A percentile compares a stretch with the other conserved stretches of the same genome.
These are phyloP conservation scores for Xenus cinereus DNA, from an alignment of 2,113 vertebrate species.

Conservation along the genomic window DNA sequence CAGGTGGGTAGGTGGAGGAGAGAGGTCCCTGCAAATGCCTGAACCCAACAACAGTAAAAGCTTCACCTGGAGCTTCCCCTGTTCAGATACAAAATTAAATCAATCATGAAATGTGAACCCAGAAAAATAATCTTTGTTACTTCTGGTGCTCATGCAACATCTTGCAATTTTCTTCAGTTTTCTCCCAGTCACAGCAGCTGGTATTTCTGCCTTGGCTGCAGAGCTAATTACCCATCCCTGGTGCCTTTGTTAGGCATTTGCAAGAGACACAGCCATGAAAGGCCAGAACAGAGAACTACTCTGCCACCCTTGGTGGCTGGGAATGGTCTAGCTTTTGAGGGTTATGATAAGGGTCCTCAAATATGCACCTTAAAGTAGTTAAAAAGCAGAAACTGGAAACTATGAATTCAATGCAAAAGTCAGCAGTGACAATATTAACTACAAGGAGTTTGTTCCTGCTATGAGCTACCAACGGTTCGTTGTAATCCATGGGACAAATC, in stretches of 20 bases:
- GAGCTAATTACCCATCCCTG: neutral
- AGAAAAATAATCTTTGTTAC: neutral
- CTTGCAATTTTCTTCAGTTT: neutral
- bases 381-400: neutral
- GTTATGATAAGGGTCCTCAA: neutral
- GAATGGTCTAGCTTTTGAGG: neutral
- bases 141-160: neutral
- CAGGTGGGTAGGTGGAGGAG: neutral
- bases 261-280: neutral
- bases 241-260: rapidly evolving
- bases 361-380: neutral
- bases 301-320: neutral
- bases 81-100: neutral
- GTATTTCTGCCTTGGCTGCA: neutral
- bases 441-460: neutral
- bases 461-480: neutral
- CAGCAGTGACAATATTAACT: neutral
- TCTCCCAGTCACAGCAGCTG: neutral
- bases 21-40: neutral
- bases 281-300: neutral
- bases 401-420: neutral
- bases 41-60: neutral
- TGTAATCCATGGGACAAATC: neutral
- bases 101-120: neutral
- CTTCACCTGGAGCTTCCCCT: neutral